Evolutionary conservation across 64 coral and sea anemone species (phyloP).

Genomic region (Hydrozoanthus tunicans): DNA sequence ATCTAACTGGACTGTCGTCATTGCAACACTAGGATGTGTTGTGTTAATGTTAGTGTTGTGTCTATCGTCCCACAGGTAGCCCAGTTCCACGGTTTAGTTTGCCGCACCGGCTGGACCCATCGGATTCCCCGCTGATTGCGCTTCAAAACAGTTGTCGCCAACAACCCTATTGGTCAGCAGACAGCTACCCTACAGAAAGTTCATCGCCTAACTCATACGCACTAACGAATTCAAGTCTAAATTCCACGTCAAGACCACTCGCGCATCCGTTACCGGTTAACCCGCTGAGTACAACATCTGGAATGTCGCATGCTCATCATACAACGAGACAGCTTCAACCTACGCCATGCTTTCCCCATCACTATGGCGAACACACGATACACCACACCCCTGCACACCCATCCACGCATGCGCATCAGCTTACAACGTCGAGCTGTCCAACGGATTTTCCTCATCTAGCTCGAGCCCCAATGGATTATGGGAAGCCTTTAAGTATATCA

Average conservation of each 20-base stretch:
- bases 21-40: too few relatives aligned
- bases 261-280: conserved; percentile 48
- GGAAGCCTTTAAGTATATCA: conserved; percentile 42
- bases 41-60: background rate
- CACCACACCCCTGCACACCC: conserved; percentile 20
- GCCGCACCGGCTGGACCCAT: conserved; percentile 6
- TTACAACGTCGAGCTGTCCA: conserved; percentile 20
- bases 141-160: conserved; percentile 53
- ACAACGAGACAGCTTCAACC: conserved; percentile 12
- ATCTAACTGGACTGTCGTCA: too few relatives aligned
- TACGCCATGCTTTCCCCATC: conserved; percentile 35
- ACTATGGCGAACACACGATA: conserved; percentile 37
- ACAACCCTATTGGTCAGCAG: conserved; percentile 55
- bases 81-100: conserved; percentile 9
- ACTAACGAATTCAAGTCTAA: conserved; percentile 12
- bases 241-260: conserved; percentile 31
- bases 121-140: conserved; percentile 35
- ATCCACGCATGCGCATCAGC: conserved; percentile 34
- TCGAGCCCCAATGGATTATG: conserved; percentile 47
- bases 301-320: conserved; percentile 45
- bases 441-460: conserved; percentile 50
- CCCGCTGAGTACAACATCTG: conserved; percentile 44
- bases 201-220: conserved; percentile 37
- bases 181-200: conserved; percentile 23
- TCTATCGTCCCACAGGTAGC: background rate